These are phyloP conservation scores for Macrostomum lignano DNA, from an alignment of 1,140 invertebrate species.

Conservation along the genomic window DNA sequence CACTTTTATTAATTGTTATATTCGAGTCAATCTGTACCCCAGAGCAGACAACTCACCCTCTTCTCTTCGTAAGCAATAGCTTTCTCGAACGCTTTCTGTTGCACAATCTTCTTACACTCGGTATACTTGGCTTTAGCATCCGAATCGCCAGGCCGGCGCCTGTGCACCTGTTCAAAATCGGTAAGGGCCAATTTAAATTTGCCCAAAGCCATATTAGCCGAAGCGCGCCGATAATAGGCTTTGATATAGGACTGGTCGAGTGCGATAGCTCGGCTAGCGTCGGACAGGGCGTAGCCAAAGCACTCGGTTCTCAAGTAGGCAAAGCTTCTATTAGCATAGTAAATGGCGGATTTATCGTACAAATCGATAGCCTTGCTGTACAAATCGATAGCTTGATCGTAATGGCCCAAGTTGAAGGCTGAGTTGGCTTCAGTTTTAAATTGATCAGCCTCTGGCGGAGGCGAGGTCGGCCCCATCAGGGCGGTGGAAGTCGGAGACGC, in stretches of 20 bases:
- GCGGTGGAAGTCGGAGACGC: too few species aligned
- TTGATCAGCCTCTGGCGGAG: too few species aligned
- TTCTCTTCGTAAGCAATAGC: constrained; percentile 74
- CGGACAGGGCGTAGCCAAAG: constrained; percentile 63
- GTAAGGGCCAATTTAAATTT: constrained; percentile 81
- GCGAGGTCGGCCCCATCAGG: too few species aligned
- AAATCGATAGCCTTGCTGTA: constrained; percentile 4
- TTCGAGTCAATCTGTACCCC: too few species aligned
- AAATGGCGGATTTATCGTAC: constrained; percentile 1
- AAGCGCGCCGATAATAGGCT: constrained; percentile 57
- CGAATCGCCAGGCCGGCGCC: constrained; percentile 60
- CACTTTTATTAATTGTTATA: too few species aligned
- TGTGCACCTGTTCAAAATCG: constrained; percentile 53
- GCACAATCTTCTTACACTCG: constrained; percentile 84
- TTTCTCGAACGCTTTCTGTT: constrained; percentile 72
- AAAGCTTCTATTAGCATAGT: constrained; percentile 63
- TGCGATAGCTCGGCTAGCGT: constrained; percentile 67
- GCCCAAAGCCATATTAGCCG: constrained; percentile 77
- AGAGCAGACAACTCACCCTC: too few species aligned
- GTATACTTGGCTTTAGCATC: constrained; percentile 69
- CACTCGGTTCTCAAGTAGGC: constrained; percentile 64
- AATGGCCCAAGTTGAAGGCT: constrained; percentile 2
- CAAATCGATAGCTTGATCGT: constrained; percentile 1
- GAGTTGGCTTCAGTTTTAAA: too few species aligned
- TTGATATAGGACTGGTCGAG: constrained; percentile 65